Evolutionary conservation across 2,797 vertebrate species (phyloP).

Genomic region (Phoeniculus purpureus): DNA sequence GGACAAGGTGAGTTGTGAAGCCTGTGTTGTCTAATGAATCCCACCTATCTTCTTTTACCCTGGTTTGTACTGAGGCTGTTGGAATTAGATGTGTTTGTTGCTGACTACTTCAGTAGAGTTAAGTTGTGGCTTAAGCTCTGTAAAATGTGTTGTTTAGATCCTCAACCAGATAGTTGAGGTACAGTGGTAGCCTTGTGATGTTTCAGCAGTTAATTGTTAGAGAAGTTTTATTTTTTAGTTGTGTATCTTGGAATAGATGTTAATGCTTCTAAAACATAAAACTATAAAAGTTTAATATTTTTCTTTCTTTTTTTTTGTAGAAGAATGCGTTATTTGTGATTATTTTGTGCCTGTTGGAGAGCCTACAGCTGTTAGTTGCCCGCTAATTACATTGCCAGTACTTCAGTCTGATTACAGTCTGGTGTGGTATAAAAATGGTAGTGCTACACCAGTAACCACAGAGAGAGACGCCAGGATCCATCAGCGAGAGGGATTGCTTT

Average conservation of each 20-base stretch:
- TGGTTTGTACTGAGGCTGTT: neutral
- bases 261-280: neutral
- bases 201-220: neutral
- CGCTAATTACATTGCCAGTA: neutral
- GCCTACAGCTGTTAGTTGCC: conserved; percentile 57
- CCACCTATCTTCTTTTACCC: fast-evolving
- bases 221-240: neutral
- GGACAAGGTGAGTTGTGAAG: fast-evolving
- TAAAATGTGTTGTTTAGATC: neutral
- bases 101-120: neutral
- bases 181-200: neutral
- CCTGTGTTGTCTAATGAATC: neutral
- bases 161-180: neutral
- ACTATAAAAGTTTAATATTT: neutral
- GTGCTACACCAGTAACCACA: conserved; percentile 43
- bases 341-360: conserved; percentile 62
- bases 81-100: neutral
- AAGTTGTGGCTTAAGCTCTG: neutral
- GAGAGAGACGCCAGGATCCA: conserved; percentile 66
- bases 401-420: conserved; percentile 23
- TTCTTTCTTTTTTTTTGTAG: neutral
- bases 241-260: neutral
- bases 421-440: conserved; percentile 73
- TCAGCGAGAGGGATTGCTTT: conserved; percentile 70
- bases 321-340: conserved; percentile 6